A percentile compares a stretch with the other conserved stretches of the same genome.
phyloP scores from a whole-genome alignment of 2,113 vertebrate species.

The Scomber colias region DNA sequence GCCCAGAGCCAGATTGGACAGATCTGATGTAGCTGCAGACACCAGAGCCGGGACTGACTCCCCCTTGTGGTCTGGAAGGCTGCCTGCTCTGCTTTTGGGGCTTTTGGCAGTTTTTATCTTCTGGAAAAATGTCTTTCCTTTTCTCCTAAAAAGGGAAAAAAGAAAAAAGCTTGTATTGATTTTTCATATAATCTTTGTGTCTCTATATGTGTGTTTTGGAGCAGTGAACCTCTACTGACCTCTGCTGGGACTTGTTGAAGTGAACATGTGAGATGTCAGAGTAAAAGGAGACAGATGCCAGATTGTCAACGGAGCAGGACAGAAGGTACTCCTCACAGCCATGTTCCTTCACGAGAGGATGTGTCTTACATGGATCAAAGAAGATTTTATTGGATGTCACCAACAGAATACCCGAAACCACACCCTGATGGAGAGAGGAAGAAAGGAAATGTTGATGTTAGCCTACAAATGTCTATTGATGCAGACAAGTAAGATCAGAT shows the following conservation, averaged over 20 bases:
- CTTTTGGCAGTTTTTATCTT: constrained; percentile 67
- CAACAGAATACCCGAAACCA: constrained; percentile 85
- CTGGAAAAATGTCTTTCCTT: constrained; percentile 69
- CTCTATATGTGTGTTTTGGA: not conserved
- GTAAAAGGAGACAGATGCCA: constrained; percentile 83
- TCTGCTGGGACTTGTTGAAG: constrained; percentile 81
- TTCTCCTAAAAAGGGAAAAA: constrained; percentile 68
- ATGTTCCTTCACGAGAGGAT: constrained; percentile 84
- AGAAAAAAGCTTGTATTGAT: not conserved
- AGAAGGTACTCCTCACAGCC: constrained; percentile 87
- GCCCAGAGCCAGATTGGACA: constrained; percentile 41
- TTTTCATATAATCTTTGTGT: not conserved
- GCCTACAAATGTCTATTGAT: not conserved
- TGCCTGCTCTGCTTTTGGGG: constrained; percentile 26
- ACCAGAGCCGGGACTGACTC: constrained; percentile 36
- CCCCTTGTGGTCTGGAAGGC: constrained; percentile 24
- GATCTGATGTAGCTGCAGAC: constrained; percentile 37
- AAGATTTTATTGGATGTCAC: constrained; percentile 87
- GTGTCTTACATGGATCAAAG: constrained; percentile 87
- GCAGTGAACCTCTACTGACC: constrained; percentile 66
- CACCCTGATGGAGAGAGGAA: constrained; percentile 75
- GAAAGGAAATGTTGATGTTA: not conserved
- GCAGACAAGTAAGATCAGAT: not conserved
- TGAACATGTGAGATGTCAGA: constrained; percentile 84
- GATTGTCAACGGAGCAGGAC: constrained; percentile 81